Percentiles rank a stretch among this genome's conserved stretches.
These are phyloP conservation scores for Selene dorsalis DNA, from an alignment of 2,797 vertebrate species.

Conservation along the genomic window DNA sequence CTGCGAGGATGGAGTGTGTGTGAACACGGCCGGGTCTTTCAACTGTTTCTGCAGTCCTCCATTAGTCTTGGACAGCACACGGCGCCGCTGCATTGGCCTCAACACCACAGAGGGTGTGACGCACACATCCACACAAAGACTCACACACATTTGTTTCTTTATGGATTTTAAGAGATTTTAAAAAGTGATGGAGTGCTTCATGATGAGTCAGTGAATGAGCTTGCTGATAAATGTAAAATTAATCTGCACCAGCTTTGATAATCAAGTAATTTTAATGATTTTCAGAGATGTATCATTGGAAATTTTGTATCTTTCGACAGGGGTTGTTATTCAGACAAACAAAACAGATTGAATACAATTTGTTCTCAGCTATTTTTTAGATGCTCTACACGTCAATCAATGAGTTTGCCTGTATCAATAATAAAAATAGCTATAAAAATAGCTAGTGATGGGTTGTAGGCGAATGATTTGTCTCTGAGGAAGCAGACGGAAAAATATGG, in stretches of 20 bases:
- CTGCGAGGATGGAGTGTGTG: constrained; percentile 82
- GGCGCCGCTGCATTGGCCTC: constrained; percentile 75
- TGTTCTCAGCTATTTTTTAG: background rate
- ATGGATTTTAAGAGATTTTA: background rate
- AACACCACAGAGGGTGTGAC: constrained; percentile 82
- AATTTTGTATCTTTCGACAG: background rate
- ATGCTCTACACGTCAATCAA: background rate
- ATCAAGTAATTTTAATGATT: background rate
- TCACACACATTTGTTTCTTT: constrained; percentile 4
- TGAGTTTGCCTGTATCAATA: background rate
- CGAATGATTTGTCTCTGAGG: background rate
- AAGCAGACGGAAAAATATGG: background rate
- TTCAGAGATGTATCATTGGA: background rate
- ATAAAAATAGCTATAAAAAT: background rate
- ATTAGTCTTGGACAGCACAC: constrained; percentile 80
- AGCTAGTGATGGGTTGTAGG: background rate
- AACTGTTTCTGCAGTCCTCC: constrained; percentile 87
- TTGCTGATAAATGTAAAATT: background rate
- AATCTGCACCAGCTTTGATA: background rate
- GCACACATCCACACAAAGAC: constrained; percentile 14
- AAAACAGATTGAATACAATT: background rate
- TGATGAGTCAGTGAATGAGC: background rate
- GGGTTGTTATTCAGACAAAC: background rate
- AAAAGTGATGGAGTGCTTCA: background rate
- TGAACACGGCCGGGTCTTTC: constrained; percentile 86